Evolutionary conservation across 2,888 invertebrate genomes (phyloP), one percentile per base, ranked within the genome.

Genomic region (Terebella lapidaria): DNA sequence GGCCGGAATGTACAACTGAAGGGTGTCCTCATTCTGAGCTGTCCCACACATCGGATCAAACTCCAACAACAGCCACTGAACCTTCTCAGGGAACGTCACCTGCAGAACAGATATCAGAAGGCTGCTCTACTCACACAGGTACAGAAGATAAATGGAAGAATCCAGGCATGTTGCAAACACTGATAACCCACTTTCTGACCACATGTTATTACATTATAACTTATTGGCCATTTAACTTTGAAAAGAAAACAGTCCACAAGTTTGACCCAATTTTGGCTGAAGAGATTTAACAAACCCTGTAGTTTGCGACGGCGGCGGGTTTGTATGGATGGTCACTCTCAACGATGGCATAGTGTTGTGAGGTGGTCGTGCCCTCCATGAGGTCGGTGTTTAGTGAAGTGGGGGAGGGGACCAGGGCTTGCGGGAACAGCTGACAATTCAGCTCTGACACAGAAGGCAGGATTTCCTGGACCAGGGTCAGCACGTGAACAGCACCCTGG

Each of bases 311-410:
- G 24, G 75, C 74, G 26, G 79, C 80, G 46, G 92, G 89, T 79
- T 91, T 91, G 81, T 97, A 97, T 0, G 97, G 97, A 84, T 97
- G 97, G 46, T 94, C 94, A 78, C 94, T 94, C 82, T 97, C 96
- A 1, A 94, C 87, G 85, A 92, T 88, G 2, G 92, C 90, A 78
- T 92, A 94, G 82, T 91, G 91, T 74, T 89, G 88, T 62, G 91
- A 90, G 1, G 92, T 10, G 3, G 47, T 25, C 4, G 5, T 54
- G 15, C 26, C 47, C 15, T 49, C 47, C 26, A 22, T 15, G 25
- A 22, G 22, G n/a, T 10, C 29, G 26, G 68, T 66, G 45, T 54
- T 55, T 4, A 66, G 53, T 25, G 65, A 67, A 42, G 56, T 29
- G 25, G 57, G 62, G 46, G 53, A 45, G 55, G 74, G 61, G 52